Percentiles rank a stretch among this genome's conserved stretches.
Evolutionary conservation across 1,140 invertebrate genomes (phyloP).

Genomic region (Formica selysi): DNA sequence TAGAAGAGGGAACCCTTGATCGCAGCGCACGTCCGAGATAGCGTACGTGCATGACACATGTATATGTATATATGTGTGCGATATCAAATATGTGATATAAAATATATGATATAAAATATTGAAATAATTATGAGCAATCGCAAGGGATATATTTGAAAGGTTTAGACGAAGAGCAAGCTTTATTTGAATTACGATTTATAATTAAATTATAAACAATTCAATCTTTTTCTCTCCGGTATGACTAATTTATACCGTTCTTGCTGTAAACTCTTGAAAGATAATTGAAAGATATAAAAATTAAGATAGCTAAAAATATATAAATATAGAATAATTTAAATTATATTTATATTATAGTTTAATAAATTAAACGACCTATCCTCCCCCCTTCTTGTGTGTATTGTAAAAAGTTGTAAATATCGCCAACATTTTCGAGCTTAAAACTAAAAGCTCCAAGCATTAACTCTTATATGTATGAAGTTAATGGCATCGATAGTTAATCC

Average conservation of each 20-base stretch:
- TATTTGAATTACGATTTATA: neutral
- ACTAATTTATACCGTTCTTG: neutral
- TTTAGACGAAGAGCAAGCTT: neutral
- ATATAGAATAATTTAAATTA: too few relatives aligned
- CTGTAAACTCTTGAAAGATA: neutral
- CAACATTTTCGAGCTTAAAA: neutral
- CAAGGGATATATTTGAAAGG: neutral
- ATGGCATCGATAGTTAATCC: neutral
- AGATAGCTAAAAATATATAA: too few relatives aligned
- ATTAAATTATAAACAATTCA: neutral
- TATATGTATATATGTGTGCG: neutral
- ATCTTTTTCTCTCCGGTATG: neutral
- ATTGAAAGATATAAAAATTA: neutral
- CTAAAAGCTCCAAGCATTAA: neutral
- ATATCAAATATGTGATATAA: constrained; percentile 19
- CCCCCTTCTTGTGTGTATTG: neutral
- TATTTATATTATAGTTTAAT: too few relatives aligned
- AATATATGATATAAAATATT: constrained; percentile 4
- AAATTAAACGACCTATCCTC: neutral
- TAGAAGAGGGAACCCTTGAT: neutral
- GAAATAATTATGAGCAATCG: neutral
- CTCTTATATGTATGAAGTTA: too few relatives aligned
- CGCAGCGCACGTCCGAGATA: neutral
- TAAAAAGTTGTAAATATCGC: neutral
- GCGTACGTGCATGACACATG: neutral